Percentiles rank a stretch among this genome's conserved stretches.
These are phyloP conservation scores for Lordiphosa fenestrarum DNA, from an alignment of 2,888 invertebrate genomes.

Conservation along the genomic window DNA sequence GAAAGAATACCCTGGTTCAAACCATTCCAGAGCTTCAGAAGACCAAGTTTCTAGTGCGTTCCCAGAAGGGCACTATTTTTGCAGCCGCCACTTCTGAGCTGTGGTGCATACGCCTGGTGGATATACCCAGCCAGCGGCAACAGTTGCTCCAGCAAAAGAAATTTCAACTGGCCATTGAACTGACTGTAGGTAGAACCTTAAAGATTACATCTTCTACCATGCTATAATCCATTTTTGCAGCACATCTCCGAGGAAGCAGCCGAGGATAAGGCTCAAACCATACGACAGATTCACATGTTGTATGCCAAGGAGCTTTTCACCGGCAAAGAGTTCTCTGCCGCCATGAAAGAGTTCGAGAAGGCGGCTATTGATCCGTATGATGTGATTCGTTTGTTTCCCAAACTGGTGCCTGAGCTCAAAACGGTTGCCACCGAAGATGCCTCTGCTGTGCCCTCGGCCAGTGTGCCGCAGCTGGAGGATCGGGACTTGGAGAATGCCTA, in stretches of 20 bases:
- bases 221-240: no score
- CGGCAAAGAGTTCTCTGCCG: slow-evolving; percentile 91
- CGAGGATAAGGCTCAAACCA: slow-evolving; percentile 89
- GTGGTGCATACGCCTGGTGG: slow-evolving; percentile 91
- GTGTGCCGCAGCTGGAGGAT: slow-evolving; percentile 84
- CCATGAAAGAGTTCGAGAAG: slow-evolving; percentile 94
- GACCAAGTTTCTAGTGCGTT: slow-evolving; percentile 87
- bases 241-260: slow-evolving; percentile 90
- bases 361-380: slow-evolving; percentile 96
- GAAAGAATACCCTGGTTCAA: slow-evolving; percentile 85
- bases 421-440: slow-evolving; percentile 53
- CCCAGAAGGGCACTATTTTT: slow-evolving; percentile 90
- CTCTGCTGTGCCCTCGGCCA: slow-evolving; percentile 40
- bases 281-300: slow-evolving; percentile 93
- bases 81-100: slow-evolving; percentile 93
- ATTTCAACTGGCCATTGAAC: slow-evolving; percentile 94
- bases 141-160: slow-evolving; percentile 93
- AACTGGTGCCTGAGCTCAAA: slow-evolving; percentile 82
- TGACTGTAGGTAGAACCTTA: slow-evolving; percentile 85
- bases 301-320: slow-evolving; percentile 95
- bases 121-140: slow-evolving; percentile 91
- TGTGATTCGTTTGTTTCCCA: slow-evolving; percentile 96
- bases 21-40: slow-evolving; percentile 88
- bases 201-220: no score
- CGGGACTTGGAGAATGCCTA: slow-evolving; percentile 93